These are phyloP conservation scores for Steatornis caripensis DNA, from an alignment of 2,113 vertebrate species.

Conservation along the genomic window DNA sequence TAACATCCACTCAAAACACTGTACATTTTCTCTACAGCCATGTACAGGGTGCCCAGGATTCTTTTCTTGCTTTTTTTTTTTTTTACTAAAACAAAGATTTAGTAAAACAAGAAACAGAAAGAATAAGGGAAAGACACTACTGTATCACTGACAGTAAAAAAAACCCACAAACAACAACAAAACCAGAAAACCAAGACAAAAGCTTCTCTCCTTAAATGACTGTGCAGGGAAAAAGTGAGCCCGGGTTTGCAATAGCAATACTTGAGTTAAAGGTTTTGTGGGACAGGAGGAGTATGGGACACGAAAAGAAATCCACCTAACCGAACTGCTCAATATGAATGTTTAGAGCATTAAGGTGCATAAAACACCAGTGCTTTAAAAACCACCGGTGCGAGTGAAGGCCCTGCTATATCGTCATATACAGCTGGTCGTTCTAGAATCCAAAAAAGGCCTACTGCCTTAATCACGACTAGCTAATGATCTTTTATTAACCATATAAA, in stretches of 20 bases:
- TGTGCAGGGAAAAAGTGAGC: neutral
- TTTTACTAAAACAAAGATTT: neutral
- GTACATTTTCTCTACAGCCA: neutral
- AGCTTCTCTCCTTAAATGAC: neutral
- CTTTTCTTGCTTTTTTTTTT: neutral
- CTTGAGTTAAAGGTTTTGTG: neutral
- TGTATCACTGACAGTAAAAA: neutral
- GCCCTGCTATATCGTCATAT: no score
- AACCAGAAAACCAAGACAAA: neutral
- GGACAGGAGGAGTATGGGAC: neutral
- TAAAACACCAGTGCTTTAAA: neutral
- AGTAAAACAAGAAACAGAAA: neutral
- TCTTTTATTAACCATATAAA: neutral
- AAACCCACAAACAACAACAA: no score
- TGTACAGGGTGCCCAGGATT: rapidly evolving
- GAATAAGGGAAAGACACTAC: neutral
- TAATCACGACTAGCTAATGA: neutral
- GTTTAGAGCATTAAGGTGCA: neutral
- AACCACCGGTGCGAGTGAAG: neutral
- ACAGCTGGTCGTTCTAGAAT: neutral
- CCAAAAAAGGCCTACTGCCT: neutral
- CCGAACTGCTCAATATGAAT: neutral
- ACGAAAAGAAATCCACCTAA: neutral
- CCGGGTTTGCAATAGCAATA: neutral
- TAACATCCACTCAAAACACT: neutral